Evolutionary conservation across 2,888 invertebrate genomes (phyloP).

Genomic region (Lacanobia oleracea): DNA sequence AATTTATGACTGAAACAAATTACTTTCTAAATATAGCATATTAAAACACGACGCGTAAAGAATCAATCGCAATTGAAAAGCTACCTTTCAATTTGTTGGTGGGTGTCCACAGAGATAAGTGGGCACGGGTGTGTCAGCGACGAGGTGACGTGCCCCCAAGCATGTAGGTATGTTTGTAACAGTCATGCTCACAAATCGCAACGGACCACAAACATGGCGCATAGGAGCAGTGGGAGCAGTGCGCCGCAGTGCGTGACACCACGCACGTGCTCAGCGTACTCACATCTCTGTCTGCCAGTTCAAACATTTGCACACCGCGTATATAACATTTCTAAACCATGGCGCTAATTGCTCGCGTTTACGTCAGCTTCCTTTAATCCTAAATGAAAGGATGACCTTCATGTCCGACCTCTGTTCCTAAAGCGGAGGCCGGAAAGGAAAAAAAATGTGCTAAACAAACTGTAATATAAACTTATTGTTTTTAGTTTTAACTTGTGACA

Average conservation of each 20-base stretch:
- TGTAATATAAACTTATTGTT: not conserved
- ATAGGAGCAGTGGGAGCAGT: too few species aligned
- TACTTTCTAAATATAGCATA: too few species aligned
- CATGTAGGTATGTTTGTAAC: conserved; percentile 59
- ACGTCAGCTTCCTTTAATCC: conserved; percentile 43
- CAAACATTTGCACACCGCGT: conserved; percentile 4
- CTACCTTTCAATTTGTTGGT: conserved; percentile 21
- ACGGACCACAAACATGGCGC: conserved; percentile 38
- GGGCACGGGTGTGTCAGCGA: conserved; percentile 67
- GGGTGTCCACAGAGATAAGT: conserved; percentile 14
- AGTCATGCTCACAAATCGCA: conserved; percentile 61
- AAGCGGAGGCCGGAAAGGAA: conserved; percentile 36
- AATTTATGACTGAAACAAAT: not conserved
- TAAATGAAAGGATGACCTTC: conserved; percentile 56
- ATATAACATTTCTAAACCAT: conserved; percentile 8
- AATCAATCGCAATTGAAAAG: conserved; percentile 16
- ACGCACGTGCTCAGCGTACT: conserved; percentile 46
- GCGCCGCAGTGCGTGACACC: conserved; percentile 36
- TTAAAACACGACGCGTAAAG: not conserved
- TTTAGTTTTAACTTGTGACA: not conserved
- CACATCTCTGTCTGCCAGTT: conserved; percentile 19
- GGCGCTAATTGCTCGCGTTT: conserved; percentile 17
- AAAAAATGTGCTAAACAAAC: not conserved
- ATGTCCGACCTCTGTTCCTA: conserved; percentile 40
- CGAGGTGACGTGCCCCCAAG: conserved; percentile 72